phyloP scores from a whole-genome alignment of 2,888 invertebrate species.

The Dermolepida albohirtum region DNA sequence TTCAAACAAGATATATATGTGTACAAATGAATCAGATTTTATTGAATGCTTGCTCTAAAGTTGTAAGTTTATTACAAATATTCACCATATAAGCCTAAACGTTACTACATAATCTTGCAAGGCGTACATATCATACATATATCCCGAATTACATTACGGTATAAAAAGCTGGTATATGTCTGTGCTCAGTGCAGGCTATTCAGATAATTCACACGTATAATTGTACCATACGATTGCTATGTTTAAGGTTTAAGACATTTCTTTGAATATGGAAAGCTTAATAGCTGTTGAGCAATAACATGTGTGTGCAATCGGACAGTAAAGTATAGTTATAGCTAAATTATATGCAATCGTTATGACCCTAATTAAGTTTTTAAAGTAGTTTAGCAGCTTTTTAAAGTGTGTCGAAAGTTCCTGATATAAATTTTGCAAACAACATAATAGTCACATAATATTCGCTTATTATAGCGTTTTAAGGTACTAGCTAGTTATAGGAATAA shows the following conservation, averaged over 20 bases:
- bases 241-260: conserved; percentile 34
- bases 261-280: conserved; percentile 23
- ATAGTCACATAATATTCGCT: no score
- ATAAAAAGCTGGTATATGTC: conserved; percentile 11
- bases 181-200: conserved; percentile 4
- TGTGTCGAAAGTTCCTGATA: no score
- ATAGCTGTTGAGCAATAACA: conserved; percentile 1
- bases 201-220: conserved; percentile 39
- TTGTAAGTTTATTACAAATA: conserved; percentile 32
- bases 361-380: no score
- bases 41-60: conserved; percentile 26
- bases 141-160: no score
- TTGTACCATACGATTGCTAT: conserved; percentile 26
- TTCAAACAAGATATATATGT: no score
- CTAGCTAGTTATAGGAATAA: no score
- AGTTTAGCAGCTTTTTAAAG: no score
- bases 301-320: neutral
- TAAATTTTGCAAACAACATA: no score
- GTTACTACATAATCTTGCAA: conserved; percentile 12
- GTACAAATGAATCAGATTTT: conserved; percentile 31
- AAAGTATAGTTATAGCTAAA: neutral
- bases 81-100: conserved; percentile 13
- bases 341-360: no score
- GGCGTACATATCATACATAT: no score
- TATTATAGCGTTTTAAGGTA: no score